Conservation (phyloP, 1,140 invertebrate genomes). For the Eumaeus atala region DNA sequence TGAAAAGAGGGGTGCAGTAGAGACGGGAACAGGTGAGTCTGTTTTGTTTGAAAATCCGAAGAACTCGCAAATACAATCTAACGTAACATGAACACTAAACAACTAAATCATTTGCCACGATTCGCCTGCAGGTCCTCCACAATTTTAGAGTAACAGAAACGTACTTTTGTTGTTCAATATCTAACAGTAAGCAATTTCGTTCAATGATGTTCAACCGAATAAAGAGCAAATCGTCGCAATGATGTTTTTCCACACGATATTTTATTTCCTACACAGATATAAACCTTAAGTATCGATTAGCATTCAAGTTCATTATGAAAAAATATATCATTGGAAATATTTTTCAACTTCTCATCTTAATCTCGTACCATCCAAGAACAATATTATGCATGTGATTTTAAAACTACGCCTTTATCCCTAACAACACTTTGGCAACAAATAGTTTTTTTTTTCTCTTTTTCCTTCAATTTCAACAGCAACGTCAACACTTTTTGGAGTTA, state of each 20-base stretch:
- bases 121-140: conserved; percentile 25
- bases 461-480: conserved; percentile 62
- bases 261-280: conserved; percentile 72
- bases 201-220: conserved; percentile 6
- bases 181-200: no score
- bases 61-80: conserved; percentile 61
- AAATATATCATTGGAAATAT: conserved; percentile 74
- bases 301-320: conserved; percentile 72
- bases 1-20: conserved; percentile 37
- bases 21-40: conserved; percentile 53
- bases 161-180: no score
- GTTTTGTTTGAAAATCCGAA: conserved; percentile 44
- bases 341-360: conserved; percentile 69
- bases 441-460: conserved; percentile 54
- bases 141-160: background rate
- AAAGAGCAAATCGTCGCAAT: conserved; percentile 48
- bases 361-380: conserved; percentile 69
- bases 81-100: conserved; percentile 72
- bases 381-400: conserved; percentile 71
- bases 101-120: conserved; percentile 64
- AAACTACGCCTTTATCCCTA: conserved; percentile 69
- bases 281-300: conserved; percentile 71
- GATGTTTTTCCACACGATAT: conserved; percentile 65
- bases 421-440: conserved; percentile 74
- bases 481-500: conserved; percentile 57